These are phyloP conservation scores for Drosophila neotestacea DNA, from an alignment of 2,888 invertebrate genomes.

Conservation along the genomic window DNA sequence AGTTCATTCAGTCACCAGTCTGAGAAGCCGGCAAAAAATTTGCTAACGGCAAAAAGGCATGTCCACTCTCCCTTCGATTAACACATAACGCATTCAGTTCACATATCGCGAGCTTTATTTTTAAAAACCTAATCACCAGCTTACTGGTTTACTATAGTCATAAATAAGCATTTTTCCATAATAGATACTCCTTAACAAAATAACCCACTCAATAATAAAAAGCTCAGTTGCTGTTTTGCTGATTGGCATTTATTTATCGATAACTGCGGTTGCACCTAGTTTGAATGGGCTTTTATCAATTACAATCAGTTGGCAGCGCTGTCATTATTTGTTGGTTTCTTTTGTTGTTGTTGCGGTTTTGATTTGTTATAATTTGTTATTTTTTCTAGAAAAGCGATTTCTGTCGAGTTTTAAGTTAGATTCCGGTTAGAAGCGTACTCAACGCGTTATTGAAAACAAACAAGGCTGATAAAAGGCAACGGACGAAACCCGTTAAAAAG, in stretches of 20 bases:
- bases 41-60: slow-evolving; percentile 27
- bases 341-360: slow-evolving; percentile 66
- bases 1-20: slow-evolving; percentile 45
- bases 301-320: slow-evolving; percentile 53
- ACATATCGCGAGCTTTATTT: neutral
- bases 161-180: neutral
- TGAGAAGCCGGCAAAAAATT: slow-evolving; percentile 41
- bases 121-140: neutral
- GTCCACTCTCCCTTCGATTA: slow-evolving; percentile 44
- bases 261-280: slow-evolving; percentile 10
- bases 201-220: neutral
- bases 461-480: neutral
- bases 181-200: neutral
- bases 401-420: slow-evolving; percentile 40
- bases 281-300: slow-evolving; percentile 7
- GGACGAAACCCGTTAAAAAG: slow-evolving; percentile 6
- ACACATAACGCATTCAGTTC: neutral
- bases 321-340: slow-evolving; percentile 61
- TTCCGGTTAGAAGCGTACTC: slow-evolving; percentile 28
- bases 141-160: neutral
- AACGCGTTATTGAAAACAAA: slow-evolving; percentile 16
- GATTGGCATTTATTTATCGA: slow-evolving; percentile 21
- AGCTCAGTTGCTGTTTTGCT: neutral
- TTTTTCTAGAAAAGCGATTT: slow-evolving; percentile 49
- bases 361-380: slow-evolving; percentile 67